These are phyloP conservation scores for Chromobotia macracanthus DNA, from an alignment of 2,797 vertebrate genomes.

Conservation along the genomic window DNA sequence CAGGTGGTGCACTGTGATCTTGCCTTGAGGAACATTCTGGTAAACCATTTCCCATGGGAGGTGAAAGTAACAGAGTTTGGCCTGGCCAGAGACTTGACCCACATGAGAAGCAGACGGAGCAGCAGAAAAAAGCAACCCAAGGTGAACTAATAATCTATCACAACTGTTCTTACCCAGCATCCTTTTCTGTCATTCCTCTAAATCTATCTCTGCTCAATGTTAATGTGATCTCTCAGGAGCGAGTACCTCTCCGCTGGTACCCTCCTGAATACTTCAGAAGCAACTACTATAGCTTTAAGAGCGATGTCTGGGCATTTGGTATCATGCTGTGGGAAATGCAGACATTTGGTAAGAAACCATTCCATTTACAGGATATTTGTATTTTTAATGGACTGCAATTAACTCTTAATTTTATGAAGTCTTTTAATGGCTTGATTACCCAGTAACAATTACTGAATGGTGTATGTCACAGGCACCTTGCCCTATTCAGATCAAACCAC, in stretches of 20 bases:
- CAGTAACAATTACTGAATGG: not conserved
- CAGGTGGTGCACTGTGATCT: slow-evolving; percentile 80
- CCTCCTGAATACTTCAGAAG: slow-evolving; percentile 80
- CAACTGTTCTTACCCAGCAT: not conserved
- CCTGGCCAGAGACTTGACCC: slow-evolving; percentile 70
- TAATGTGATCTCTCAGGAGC: slow-evolving; percentile 61
- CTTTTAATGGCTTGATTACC: not conserved
- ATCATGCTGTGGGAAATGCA: slow-evolving; percentile 81
- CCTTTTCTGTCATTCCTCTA: not conserved
- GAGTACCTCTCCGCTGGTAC: slow-evolving; percentile 80
- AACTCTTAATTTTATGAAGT: not conserved
- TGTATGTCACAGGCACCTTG: slow-evolving; percentile 65
- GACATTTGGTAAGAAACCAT: slow-evolving; percentile 73
- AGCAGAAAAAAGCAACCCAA: slow-evolving; percentile 65
- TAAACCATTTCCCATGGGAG: slow-evolving; percentile 77
- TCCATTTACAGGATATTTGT: not conserved
- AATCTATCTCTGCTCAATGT: not conserved
- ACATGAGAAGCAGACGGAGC: slow-evolving; percentile 69
- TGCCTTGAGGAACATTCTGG: slow-evolving; percentile 78
- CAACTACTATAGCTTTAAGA: slow-evolving; percentile 79
- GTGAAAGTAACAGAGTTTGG: slow-evolving; percentile 78
- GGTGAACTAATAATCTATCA: slow-evolving; percentile 56
- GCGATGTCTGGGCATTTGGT: slow-evolving; percentile 79
- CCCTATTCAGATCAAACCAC: slow-evolving; percentile 73
- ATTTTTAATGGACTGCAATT: not conserved